Conservation (phyloP, 2,888 invertebrate species). For the Dolomedes plantarius region DNA sequence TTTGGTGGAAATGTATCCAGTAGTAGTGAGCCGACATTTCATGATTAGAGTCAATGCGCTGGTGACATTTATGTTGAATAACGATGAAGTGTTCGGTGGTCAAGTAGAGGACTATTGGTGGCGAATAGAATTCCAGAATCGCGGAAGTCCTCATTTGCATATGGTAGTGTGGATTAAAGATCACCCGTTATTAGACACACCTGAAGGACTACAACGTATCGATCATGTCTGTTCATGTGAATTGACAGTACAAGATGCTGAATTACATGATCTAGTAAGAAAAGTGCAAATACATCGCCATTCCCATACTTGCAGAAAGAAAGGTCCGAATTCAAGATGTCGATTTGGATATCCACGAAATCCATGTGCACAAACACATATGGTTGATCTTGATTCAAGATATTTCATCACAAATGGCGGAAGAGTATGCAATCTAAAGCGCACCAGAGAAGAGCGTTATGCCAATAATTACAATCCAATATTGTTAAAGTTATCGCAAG, state of each 20-base stretch:
- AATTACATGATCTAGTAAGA: conserved; percentile 15
- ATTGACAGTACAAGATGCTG: conserved; percentile 28
- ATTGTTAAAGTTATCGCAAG: conserved; percentile 21
- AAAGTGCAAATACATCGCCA: conserved; percentile 30
- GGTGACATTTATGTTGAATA: conserved; percentile 13
- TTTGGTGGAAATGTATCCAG: conserved; percentile 34
- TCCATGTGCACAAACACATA: conserved; percentile 12
- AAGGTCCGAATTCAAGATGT: conserved; percentile 7
- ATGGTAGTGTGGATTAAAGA: conserved; percentile 57
- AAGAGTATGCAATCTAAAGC: conserved; percentile 29
- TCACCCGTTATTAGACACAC: conserved; percentile 33
- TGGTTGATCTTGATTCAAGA: conserved; percentile 7
- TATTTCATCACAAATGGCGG: conserved; percentile 19
- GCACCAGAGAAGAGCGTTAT: conserved; percentile 10
- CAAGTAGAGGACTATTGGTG: conserved; percentile 61
- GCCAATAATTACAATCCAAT: conserved; percentile 36
- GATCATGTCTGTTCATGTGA: conserved; percentile 5
- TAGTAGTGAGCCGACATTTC: conserved; percentile 18
- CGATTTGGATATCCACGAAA: conserved; percentile 22
- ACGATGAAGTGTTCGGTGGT: conserved; percentile 5
- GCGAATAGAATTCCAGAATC: conserved; percentile 54
- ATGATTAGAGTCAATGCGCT: conserved; percentile 31
- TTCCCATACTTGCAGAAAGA: conserved; percentile 16
- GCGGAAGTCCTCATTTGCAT: conserved; percentile 57
- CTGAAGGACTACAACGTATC: conserved; percentile 22